These are phyloP conservation scores for Glandiceps talaboti DNA, from an alignment of 53 echinoderm and acorn worm genomes.

Conservation along the genomic window DNA sequence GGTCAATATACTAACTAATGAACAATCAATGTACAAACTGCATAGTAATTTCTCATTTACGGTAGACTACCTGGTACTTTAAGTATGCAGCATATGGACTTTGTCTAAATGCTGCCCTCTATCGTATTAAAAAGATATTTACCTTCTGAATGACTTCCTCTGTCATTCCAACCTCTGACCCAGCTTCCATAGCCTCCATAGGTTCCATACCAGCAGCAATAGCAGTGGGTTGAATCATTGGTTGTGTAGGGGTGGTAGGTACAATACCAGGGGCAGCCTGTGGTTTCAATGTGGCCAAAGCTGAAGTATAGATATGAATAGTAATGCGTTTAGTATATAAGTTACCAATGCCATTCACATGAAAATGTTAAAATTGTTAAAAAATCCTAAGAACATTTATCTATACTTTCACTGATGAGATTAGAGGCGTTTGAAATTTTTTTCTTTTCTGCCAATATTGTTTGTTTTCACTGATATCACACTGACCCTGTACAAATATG, in stretches of 20 bases:
- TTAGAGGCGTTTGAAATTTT: not conserved
- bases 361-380: too few relatives aligned
- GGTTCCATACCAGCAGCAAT: slow-evolving; percentile 79
- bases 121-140: not conserved
- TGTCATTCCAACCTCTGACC: slow-evolving; percentile 75
- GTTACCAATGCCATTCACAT: too few relatives aligned
- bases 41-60: not conserved
- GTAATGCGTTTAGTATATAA: too few relatives aligned
- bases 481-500: too few relatives aligned
- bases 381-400: too few relatives aligned
- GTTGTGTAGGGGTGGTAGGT: slow-evolving; percentile 63
- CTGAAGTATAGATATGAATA: too few relatives aligned
- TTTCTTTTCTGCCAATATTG: not conserved
- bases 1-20: not conserved
- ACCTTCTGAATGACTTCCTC: slow-evolving; percentile 98
- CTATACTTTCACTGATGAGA: too few relatives aligned
- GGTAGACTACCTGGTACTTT: not conserved
- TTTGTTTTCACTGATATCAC: not conserved
- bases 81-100: too few relatives aligned
- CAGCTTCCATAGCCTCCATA: slow-evolving; percentile 92
- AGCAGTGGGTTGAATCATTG: slow-evolving; percentile 36
- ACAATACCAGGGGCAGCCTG: slow-evolving; percentile 94
- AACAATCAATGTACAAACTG: not conserved
- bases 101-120: too few relatives aligned
- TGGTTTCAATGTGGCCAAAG: slow-evolving; percentile 96